Evolutionary conservation across 2,888 invertebrate species (phyloP).

Genomic region (Hydropsyche betteni): DNA sequence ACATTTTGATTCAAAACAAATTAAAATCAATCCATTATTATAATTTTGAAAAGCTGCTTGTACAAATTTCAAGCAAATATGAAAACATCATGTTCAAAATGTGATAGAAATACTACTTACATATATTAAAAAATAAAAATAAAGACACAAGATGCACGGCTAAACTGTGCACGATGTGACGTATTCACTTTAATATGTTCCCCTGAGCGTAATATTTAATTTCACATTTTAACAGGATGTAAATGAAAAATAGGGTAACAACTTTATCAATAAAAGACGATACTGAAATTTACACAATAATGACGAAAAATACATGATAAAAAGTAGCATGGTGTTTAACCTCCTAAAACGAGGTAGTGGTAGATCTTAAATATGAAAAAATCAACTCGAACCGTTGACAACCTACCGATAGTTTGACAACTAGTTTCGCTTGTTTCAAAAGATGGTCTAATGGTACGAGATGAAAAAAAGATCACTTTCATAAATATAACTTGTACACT

Average conservation of each 20-base stretch:
- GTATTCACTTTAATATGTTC: conserved; percentile 22
- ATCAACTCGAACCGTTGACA: conserved; percentile 29
- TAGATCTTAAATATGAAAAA: conserved; percentile 29
- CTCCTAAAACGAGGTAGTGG: conserved; percentile 51
- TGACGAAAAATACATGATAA: conserved; percentile 30
- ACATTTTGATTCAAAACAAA: conserved; percentile 26
- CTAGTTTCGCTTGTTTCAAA: neutral
- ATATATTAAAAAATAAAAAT: conserved; percentile 21
- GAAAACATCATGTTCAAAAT: conserved; percentile 16
- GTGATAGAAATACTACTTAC: conserved; percentile 23
- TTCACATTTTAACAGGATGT: conserved; percentile 19
- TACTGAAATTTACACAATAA: conserved; percentile 19
- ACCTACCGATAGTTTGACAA: neutral
- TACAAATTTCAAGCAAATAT: neutral
- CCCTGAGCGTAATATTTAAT: conserved; percentile 22
- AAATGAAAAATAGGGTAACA: conserved; percentile 13
- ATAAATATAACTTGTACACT: neutral
- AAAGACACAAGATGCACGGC: neutral
- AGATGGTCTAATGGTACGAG: neutral
- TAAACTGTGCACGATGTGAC: neutral
- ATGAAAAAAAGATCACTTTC: conserved; percentile 19
- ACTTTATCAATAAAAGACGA: conserved; percentile 7
- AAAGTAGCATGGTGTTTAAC: conserved; percentile 38
- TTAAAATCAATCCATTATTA: neutral
- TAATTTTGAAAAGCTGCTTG: conserved; percentile 18